A percentile compares a stretch with the other conserved stretches of the same genome.
phyloP scores from a whole-genome alignment of 2,113 vertebrate species.

The Cnemophilus loriae region DNA sequence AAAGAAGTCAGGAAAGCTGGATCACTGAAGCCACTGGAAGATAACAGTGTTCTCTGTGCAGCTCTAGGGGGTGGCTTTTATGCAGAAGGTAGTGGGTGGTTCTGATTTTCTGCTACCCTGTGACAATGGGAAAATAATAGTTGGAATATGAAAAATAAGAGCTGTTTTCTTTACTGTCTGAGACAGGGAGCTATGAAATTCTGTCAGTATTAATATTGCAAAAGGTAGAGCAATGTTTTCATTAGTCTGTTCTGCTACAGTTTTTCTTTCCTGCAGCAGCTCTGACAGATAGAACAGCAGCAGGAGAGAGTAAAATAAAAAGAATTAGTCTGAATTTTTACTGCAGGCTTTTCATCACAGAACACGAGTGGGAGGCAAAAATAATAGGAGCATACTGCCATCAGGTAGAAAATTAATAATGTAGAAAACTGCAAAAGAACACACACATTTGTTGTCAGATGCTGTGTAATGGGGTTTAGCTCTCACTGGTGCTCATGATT shows the following conservation, averaged over 20 bases:
- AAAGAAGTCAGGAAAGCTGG: not conserved
- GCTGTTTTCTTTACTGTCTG: constrained; percentile 16
- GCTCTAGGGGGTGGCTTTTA: not conserved
- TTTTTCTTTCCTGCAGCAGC: not conserved
- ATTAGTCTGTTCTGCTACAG: not conserved
- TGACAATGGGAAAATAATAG: not conserved
- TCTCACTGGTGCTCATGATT: not conserved
- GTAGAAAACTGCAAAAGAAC: not conserved
- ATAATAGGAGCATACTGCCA: not conserved
- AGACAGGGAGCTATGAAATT: not conserved
- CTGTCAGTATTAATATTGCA: not conserved
- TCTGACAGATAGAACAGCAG: constrained; percentile 12
- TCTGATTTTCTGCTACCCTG: not conserved
- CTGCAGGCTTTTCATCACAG: constrained; percentile 19
- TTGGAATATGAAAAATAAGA: constrained; percentile 13
- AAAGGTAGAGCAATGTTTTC: not conserved
- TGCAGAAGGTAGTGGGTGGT: not conserved
- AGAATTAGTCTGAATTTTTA: not conserved
- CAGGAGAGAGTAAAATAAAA: constrained; percentile 25
- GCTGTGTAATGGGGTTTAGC: not conserved
- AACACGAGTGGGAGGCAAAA: constrained; percentile 23
- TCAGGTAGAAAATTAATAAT: constrained; percentile 31
- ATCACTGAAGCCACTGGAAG: not conserved
- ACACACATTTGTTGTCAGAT: not conserved
- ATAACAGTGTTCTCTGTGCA: not conserved